Base-by-base conservation (phyloP, 37 sponge, comb jelly and placozoan species). In the Ephydatia muelleri region DNA sequence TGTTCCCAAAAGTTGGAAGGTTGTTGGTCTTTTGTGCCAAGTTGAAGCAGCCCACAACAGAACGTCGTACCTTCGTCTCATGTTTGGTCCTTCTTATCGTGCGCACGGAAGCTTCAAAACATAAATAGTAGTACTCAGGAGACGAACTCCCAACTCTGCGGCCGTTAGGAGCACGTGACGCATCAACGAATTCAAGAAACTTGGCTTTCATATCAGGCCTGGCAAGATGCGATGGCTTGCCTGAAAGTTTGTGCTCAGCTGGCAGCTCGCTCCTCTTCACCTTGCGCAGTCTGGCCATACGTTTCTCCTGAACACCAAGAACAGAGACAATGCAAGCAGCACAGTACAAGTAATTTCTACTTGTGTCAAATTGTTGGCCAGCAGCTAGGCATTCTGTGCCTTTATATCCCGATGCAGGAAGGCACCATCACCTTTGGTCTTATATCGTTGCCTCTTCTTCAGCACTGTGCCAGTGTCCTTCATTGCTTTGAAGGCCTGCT, bases 101-200 rank as follows among this genome's bases (percentile, higher is more conserved):
- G 21, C 80, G 85, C 47, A 37, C 22, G 33, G 22, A 76, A n/a
- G 86, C 43, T 49, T 74, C 23, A 0, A 40, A 72, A 19, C 82
- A 86, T 30, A 82, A 30, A 77, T 85, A 90, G 57, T 37, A 81
- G 38, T 72, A 90, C 38, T 80, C 77, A 2, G 90, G 72, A 68
- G 78, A 70, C 36, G 43, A 90, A 70, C 85, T 85, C 5, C 83
- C 91, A 28, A 83, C 78, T 36, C 77, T 77, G 31, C 86, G 77
- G 22, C 91, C 83, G 76, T 90, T 90, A 25, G 86, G 86, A 36
- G 82, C 83, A 25, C 68, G 57, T 35, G 76, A 82, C 8, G 75
- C 74, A 82, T 91, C 91, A 4, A 86, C 91, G 83, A 86, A 91
- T 73, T 57, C 43, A 36, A 90, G 77, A 33, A 90, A 90, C 4